Conservation (phyloP, 2,888 invertebrate species). For the Acanthosepion pharaonis region DNA sequence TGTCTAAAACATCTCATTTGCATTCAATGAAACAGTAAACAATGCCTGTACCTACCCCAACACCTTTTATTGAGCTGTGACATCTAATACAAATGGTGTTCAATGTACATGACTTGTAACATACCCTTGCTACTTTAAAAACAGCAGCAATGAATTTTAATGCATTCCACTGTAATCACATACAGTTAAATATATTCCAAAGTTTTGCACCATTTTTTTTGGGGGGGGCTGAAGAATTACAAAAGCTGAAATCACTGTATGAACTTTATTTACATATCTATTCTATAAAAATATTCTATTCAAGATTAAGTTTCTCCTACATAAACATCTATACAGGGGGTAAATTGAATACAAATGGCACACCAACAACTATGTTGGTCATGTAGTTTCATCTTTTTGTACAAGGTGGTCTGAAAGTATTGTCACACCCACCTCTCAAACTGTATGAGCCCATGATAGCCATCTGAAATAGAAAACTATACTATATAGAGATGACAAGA, state of each 20-base stretch:
- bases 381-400: background rate
- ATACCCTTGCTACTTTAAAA: background rate
- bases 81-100: conserved; percentile 21
- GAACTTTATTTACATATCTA: too few species aligned
- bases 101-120: background rate
- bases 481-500: too few species aligned
- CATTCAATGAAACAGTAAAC: background rate
- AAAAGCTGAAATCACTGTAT: too few species aligned
- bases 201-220: background rate
- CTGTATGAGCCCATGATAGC: too few species aligned
- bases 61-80: background rate
- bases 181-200: background rate
- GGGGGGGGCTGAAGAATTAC: too few species aligned
- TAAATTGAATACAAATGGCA: background rate
- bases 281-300: too few species aligned
- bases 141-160: background rate
- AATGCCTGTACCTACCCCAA: background rate
- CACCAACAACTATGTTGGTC: background rate
- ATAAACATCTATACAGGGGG: background rate
- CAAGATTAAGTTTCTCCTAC: background rate
- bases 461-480: too few species aligned
- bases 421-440: too few species aligned
- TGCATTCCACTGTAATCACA: background rate
- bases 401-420: background rate
- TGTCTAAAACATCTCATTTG: conserved; percentile 4